phyloP scores from a whole-genome alignment of 92 coral and sea anemone genomes.

The Palythoa heliodiscus region DNA sequence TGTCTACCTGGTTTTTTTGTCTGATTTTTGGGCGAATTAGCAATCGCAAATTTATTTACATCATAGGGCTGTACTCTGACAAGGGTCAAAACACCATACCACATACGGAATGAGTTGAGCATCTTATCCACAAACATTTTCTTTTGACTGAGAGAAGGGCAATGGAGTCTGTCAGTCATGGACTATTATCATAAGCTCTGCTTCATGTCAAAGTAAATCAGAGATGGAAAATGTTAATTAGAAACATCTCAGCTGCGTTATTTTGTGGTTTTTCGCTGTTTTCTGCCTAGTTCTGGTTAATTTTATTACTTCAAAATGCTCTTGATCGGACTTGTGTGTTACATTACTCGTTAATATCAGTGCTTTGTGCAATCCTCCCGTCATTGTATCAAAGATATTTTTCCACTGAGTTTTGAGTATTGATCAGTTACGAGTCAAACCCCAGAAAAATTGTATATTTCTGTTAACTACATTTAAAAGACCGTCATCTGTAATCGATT shows the following conservation, averaged over 20 bases:
- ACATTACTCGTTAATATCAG: no score
- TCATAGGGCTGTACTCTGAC: neutral
- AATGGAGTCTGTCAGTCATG: constrained; percentile 31
- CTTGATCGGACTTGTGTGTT: no score
- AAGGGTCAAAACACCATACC: neutral
- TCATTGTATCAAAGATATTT: neutral
- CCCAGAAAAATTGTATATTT: neutral
- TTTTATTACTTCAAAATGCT: no score
- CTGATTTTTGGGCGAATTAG: neutral
- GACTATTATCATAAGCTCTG: constrained; percentile 28
- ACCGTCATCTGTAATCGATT: constrained; percentile 61
- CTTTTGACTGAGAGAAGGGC: neutral
- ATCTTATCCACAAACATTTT: constrained; percentile 12
- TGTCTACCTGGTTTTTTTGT: neutral
- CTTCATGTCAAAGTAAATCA: constrained; percentile 24
- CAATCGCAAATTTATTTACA: neutral
- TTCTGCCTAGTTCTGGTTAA: neutral
- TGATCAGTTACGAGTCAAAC: neutral
- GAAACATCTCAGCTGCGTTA: neutral
- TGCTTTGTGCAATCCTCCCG: no score
- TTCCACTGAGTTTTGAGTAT: neutral
- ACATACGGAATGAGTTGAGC: neutral
- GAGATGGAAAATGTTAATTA: constrained; percentile 22
- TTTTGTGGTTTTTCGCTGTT: neutral
- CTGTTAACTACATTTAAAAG: constrained; percentile 44